These are phyloP conservation scores for Apteryx owenii DNA, from an alignment of 2,113 vertebrate genomes.

Conservation along the genomic window DNA sequence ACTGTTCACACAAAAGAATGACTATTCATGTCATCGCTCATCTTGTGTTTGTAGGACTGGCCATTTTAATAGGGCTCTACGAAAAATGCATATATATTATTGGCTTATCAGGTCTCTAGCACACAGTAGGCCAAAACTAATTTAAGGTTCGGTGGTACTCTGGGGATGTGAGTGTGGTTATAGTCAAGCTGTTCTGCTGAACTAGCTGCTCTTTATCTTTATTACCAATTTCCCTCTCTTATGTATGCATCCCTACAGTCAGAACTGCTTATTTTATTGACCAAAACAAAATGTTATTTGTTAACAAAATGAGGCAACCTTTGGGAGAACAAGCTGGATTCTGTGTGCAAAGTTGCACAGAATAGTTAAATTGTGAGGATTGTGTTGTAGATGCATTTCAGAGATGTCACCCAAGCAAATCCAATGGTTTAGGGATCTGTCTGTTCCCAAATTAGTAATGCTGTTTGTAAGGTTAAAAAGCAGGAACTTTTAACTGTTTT, in stretches of 20 bases:
- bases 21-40: rapidly evolving
- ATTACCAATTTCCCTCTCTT: not conserved
- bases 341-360: not conserved
- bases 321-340: not conserved
- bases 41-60: not conserved
- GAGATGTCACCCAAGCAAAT: not conserved
- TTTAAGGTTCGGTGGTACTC: not conserved
- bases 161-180: not conserved
- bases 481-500: not conserved
- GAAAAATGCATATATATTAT: rapidly evolving
- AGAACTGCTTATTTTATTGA: not conserved
- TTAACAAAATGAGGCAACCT: not conserved
- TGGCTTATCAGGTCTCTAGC: not conserved
- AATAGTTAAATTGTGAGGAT: not conserved
- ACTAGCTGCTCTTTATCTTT: not conserved
- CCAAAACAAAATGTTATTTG: not conserved
- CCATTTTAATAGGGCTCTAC: not conserved
- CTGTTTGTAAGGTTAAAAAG: not conserved
- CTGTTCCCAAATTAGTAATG: not conserved
- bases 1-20: rapidly evolving
- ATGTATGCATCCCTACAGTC: not conserved
- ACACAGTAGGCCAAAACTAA: not conserved
- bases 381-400: rapidly evolving
- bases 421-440: not conserved
- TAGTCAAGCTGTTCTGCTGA: not conserved